These are phyloP conservation scores for Grapholita molesta DNA, from an alignment of 1,140 invertebrate genomes.

Conservation along the genomic window DNA sequence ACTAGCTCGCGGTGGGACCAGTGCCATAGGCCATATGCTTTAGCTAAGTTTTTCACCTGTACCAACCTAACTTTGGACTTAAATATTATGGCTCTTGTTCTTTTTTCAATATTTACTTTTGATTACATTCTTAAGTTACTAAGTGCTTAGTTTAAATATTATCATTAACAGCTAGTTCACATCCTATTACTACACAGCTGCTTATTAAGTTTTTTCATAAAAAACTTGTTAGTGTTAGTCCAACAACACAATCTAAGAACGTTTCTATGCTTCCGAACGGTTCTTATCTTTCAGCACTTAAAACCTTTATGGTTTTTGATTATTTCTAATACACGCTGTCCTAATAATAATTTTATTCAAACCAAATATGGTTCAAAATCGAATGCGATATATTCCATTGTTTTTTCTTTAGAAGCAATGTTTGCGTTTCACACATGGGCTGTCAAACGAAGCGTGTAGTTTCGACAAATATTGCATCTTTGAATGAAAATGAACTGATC, in stretches of 20 bases:
- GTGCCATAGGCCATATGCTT: no score
- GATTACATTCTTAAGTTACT: no score
- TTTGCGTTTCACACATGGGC: slow-evolving; percentile 12
- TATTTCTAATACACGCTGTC: neutral
- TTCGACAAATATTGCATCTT: slow-evolving; percentile 1
- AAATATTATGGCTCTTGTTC: no score
- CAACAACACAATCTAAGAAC: neutral
- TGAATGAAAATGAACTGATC: neutral
- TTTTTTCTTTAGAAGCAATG: neutral
- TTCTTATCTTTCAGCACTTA: slow-evolving; percentile 4
- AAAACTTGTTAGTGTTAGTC: neutral
- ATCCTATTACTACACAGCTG: neutral
- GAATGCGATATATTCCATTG: neutral
- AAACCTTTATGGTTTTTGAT: slow-evolving; percentile 12
- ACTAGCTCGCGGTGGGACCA: no score
- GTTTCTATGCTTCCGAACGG: slow-evolving; percentile 5
- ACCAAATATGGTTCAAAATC: neutral
- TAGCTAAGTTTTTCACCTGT: no score
- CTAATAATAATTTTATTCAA: neutral
- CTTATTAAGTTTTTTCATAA: neutral
- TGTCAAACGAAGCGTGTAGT: neutral
- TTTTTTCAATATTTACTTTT: no score
- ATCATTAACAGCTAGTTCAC: neutral
- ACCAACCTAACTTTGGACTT: no score
- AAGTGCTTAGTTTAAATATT: neutral